These are phyloP conservation scores for Tragulus kanchil DNA, from an alignment of 2,113 vertebrate species.

Conservation along the genomic window DNA sequence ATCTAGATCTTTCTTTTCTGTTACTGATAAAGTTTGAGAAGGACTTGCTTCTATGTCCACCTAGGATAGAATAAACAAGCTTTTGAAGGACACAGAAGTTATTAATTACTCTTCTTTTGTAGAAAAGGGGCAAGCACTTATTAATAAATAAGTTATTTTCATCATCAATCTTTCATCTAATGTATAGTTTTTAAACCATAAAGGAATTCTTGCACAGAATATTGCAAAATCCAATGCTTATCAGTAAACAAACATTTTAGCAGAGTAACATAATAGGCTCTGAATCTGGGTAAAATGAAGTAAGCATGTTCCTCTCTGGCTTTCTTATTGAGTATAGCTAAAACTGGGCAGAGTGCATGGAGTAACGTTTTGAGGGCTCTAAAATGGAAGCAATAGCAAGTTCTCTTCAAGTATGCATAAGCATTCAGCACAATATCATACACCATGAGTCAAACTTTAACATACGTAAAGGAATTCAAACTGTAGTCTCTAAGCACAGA, in stretches of 20 bases:
- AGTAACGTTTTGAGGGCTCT: neutral
- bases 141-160: neutral
- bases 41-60: neutral
- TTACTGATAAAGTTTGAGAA: neutral
- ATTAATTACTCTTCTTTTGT: neutral
- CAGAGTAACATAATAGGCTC: neutral
- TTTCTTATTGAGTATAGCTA: neutral
- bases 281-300: slow-evolving; percentile 17
- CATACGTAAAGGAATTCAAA: slow-evolving; percentile 1
- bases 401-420: neutral
- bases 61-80: neutral
- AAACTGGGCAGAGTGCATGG: neutral
- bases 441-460: neutral
- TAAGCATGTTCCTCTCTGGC: neutral
- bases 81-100: neutral
- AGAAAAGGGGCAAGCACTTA: neutral
- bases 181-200: neutral
- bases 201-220: neutral
- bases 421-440: neutral
- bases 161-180: neutral
- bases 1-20: neutral
- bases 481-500: neutral
- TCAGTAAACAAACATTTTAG: neutral
- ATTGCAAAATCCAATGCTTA: slow-evolving; percentile 27
- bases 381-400: neutral